These are phyloP conservation scores for Bostrychus sinensis DNA, from an alignment of 2,113 vertebrate genomes.

Conservation along the genomic window DNA sequence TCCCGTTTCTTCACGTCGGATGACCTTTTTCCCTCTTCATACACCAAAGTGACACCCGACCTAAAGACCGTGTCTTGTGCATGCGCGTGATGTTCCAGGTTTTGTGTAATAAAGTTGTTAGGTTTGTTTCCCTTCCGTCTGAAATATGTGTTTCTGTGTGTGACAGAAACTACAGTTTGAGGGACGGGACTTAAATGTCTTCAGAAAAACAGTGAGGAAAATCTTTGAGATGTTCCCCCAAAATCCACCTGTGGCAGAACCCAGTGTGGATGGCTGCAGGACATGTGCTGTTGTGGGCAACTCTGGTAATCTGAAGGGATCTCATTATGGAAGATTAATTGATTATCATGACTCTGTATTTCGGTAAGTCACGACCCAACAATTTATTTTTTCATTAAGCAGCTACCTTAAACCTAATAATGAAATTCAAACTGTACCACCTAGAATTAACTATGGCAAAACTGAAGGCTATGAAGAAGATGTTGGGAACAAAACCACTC, in stretches of 20 bases:
- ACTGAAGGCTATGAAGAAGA: constrained; percentile 29
- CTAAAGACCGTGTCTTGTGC: too few relatives aligned
- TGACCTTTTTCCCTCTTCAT: too few relatives aligned
- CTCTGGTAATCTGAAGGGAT: constrained; percentile 83
- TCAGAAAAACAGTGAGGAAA: constrained; percentile 69
- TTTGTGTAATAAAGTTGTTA: too few relatives aligned
- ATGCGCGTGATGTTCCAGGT: too few relatives aligned
- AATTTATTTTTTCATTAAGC: not conserved
- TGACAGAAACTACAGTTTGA: constrained; percentile 74
- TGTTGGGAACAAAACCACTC: constrained; percentile 35
- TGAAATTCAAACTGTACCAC: not conserved
- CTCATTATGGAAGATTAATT: constrained; percentile 82
- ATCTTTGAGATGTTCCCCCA: constrained; percentile 80
- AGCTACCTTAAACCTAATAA: not conserved
- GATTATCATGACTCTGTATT: constrained; percentile 84
- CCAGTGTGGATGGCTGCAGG: constrained; percentile 66
- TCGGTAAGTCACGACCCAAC: constrained; percentile 78
- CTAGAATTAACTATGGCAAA: constrained; percentile 21
- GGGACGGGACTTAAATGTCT: constrained; percentile 55
- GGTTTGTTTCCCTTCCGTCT: too few relatives aligned
- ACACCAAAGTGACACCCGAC: too few relatives aligned
- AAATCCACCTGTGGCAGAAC: constrained; percentile 63
- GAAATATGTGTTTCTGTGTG: not conserved
- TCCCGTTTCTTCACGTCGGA: too few relatives aligned
- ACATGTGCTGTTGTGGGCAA: constrained; percentile 88